A percentile compares a stretch with the other conserved stretches of the same genome.
These are phyloP conservation scores for Aspidapion aeneum DNA, from an alignment of 2,888 invertebrate species.

Conservation along the genomic window DNA sequence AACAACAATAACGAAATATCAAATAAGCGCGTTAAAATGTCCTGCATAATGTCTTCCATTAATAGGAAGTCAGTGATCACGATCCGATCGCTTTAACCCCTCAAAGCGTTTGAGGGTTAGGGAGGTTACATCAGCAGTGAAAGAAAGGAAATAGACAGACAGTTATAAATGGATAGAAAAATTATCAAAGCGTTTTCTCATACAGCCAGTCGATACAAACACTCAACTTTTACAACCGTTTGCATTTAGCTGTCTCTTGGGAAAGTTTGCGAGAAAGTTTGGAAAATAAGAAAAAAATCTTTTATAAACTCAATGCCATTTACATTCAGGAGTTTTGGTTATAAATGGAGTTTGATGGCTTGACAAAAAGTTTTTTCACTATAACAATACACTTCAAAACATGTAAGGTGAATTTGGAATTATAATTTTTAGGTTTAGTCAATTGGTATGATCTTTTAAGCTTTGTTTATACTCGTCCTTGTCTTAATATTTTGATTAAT, in stretches of 20 bases:
- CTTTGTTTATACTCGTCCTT: too few relatives aligned
- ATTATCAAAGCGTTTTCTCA: slow-evolving; percentile 59
- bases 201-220: slow-evolving; percentile 48
- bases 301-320: not conserved
- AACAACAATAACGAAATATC: too few relatives aligned
- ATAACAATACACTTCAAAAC: too few relatives aligned
- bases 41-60: too few relatives aligned
- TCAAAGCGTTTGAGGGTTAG: slow-evolving; percentile 28
- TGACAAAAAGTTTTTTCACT: not conserved
- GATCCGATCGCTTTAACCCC: slow-evolving; percentile 25
- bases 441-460: too few relatives aligned
- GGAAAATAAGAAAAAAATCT: not conserved
- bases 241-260: slow-evolving; percentile 31
- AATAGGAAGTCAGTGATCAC: not conserved
- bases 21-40: too few relatives aligned
- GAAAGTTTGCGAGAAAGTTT: not conserved
- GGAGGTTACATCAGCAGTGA: slow-evolving; percentile 45
- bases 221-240: slow-evolving; percentile 28
- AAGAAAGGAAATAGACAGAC: slow-evolving; percentile 63
- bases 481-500: too few relatives aligned
- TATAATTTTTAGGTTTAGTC: too few relatives aligned
- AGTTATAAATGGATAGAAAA: slow-evolving; percentile 69
- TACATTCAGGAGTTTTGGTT: not conserved
- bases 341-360: slow-evolving; percentile 1
- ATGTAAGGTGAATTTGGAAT: too few relatives aligned